A percentile compares a stretch with the other conserved stretches of the same genome.
phyloP scores from a whole-genome alignment of 2,888 invertebrate species.

The Leptothorax acervorum region DNA sequence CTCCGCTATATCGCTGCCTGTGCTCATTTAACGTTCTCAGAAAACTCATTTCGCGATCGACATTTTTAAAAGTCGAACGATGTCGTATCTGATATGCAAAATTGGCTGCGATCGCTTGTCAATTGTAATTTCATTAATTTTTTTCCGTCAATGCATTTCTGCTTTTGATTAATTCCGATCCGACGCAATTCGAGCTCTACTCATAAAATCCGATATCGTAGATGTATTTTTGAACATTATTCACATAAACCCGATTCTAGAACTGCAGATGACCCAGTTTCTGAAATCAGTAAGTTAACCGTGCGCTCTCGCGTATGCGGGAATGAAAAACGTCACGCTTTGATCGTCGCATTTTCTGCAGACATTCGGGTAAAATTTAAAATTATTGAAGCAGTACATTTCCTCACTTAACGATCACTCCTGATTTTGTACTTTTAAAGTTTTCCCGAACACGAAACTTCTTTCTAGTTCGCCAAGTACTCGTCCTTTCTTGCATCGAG shows the following conservation, averaged over 20 bases:
- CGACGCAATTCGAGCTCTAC: not conserved
- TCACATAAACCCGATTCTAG: slow-evolving; percentile 33
- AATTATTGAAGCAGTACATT: slow-evolving; percentile 56
- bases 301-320: slow-evolving; percentile 26
- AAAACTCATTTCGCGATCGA: not conserved
- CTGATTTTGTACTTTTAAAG: slow-evolving; percentile 55
- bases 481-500: slow-evolving; percentile 40
- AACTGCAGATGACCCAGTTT: slow-evolving; percentile 46
- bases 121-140: not conserved
- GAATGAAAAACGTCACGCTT: slow-evolving; percentile 39
- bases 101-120: not conserved
- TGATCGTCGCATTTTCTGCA: slow-evolving; percentile 44
- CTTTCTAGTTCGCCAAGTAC: slow-evolving; percentile 47
- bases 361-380: slow-evolving; percentile 48
- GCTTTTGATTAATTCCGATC: slow-evolving; percentile 38
- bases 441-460: slow-evolving; percentile 47
- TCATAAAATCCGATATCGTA: slow-evolving; percentile 37
- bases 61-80: not conserved
- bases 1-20: too few relatives aligned
- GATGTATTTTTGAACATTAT: slow-evolving; percentile 43
- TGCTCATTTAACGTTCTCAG: not conserved
- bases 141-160: not conserved
- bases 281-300: slow-evolving; percentile 44
- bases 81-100: not conserved
- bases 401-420: slow-evolving; percentile 53